Evolutionary conservation across 2,797 vertebrate genomes (phyloP).

Genomic region (Manis pentadactyla): DNA sequence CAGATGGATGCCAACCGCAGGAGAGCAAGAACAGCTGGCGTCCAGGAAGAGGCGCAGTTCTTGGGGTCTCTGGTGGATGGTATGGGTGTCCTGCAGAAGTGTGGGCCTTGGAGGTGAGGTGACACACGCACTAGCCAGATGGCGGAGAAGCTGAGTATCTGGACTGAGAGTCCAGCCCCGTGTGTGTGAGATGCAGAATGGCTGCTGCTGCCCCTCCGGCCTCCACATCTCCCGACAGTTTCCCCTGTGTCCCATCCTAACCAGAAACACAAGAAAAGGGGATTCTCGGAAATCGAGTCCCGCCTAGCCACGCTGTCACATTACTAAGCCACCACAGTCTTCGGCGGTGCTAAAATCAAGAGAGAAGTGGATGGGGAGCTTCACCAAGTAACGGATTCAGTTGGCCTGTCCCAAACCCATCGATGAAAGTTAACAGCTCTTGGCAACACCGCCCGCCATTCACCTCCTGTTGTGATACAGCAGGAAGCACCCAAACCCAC

Average conservation of each 20-base stretch:
- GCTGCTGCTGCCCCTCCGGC: too few relatives aligned
- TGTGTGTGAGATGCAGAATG: too few relatives aligned
- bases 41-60: neutral
- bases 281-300: neutral
- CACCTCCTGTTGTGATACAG: neutral
- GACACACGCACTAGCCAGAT: neutral
- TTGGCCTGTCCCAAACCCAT: neutral
- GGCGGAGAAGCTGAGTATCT: fast-evolving
- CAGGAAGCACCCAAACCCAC: neutral
- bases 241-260: neutral
- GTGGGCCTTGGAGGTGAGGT: neutral
- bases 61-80: neutral
- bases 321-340: neutral
- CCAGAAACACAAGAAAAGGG: neutral
- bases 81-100: neutral
- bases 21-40: neutral
- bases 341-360: neutral
- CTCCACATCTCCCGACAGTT: too few relatives aligned
- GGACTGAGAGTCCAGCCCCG: too few relatives aligned
- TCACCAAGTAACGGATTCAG: fast-evolving
- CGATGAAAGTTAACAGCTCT: neutral
- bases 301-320: fast-evolving
- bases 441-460: neutral
- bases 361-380: neutral
- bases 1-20: neutral